phyloP scores from a whole-genome alignment of 2,113 vertebrate species.

The Amazona vittata region DNA sequence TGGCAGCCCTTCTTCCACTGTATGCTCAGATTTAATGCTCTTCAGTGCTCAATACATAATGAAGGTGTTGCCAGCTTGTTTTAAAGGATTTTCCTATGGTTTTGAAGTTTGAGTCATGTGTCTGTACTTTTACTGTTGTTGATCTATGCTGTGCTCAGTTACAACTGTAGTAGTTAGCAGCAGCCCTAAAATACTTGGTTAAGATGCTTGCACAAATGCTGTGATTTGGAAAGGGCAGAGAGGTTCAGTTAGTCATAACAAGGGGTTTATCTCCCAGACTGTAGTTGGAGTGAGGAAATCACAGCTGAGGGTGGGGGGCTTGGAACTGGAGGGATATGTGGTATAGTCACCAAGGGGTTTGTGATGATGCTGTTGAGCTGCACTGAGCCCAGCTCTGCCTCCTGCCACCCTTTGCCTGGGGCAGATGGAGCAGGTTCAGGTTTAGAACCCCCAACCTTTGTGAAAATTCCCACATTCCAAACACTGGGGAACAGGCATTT shows the following conservation, averaged over 20 bases:
- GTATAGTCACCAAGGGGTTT: neutral
- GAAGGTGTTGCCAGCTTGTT: neutral
- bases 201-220: neutral
- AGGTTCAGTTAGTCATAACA: neutral
- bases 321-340: fast-evolving
- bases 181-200: neutral
- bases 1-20: neutral
- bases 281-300: neutral
- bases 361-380: neutral
- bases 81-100: neutral
- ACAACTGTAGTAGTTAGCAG: neutral
- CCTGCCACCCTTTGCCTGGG: neutral
- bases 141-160: neutral
- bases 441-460: neutral
- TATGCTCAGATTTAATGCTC: fast-evolving
- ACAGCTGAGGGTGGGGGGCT: no score
- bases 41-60: neutral
- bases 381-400: neutral
- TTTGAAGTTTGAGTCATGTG: neutral
- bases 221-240: neutral
- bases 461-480: neutral
- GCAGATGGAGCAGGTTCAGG: neutral
- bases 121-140: neutral
- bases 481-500: neutral
- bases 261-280: neutral